Base-by-base conservation (phyloP, 2,888 invertebrate genomes). In the Pristionchus japonicus region DNA sequence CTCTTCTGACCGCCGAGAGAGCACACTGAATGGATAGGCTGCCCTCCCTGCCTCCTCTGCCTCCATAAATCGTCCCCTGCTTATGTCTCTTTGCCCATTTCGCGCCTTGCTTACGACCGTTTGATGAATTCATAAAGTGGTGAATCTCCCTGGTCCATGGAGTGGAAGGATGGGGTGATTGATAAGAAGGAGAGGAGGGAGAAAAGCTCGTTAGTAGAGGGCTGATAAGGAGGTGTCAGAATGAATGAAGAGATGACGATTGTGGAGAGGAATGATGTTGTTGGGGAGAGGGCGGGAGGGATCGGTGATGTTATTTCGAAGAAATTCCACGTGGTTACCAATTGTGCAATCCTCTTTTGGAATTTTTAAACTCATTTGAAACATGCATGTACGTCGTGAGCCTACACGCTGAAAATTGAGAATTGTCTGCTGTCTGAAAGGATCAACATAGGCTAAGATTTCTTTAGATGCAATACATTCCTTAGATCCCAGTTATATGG, bases 171-270 rank as follows among this genome's bases (percentile, higher is more conserved):
- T 40, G 82, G 82, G 49, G 31, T 64, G 31, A 74, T 34, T 74
- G 70, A 74, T 74, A 74, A 27, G 43, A 43, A n/a, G 17, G 83
- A 49, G 27, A 49, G 61, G 13, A 37, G 17, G 84, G 15, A 27
- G 31, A 31, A 57, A 64, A 85, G 85, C 85, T 85, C 64, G 85
- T 85, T 85, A 85, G 34, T 4, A 13, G 27, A n/a, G n/a, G n/a
- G n/a, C n/a, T n/a, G 82, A 83, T 83, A 83, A 83, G 52, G 34
- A 85, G 64, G 85, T 85, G 85, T 85, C 85, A 85, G 85, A 85
- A 40, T 40, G 40, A 49, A 61, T 43, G 17, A 64, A n/a, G n/a
- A n/a, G n/a, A 85, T 85, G 85, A 85, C 47, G 85, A 37, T 57
- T 34, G 43, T 7, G 37, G 9, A 52, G 23, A 31, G 15, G 31